Evolutionary conservation across 1,140 invertebrate genomes (phyloP).

Genomic region (Patella vulgata): DNA sequence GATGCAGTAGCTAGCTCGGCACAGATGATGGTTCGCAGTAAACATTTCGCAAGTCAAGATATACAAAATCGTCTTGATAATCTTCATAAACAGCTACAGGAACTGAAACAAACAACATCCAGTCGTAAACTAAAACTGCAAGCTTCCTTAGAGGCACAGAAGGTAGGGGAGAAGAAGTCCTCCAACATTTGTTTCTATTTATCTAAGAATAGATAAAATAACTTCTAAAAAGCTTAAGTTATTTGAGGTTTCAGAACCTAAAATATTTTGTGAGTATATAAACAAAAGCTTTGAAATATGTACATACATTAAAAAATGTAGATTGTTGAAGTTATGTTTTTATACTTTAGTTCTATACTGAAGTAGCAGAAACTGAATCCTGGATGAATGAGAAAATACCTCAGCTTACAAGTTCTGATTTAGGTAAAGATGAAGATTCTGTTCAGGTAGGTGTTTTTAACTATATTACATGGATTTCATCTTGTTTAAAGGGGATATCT

Average conservation of each 20-base stretch:
- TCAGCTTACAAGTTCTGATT: slow-evolving; percentile 89
- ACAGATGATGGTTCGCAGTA: slow-evolving; percentile 89
- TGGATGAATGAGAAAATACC: slow-evolving; percentile 99
- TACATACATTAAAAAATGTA: no score
- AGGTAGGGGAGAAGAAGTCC: slow-evolving; percentile 38
- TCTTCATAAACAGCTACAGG: slow-evolving; percentile 87
- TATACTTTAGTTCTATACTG: slow-evolving; percentile 93
- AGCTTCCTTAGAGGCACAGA: slow-evolving; percentile 94
- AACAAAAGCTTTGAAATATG: no score
- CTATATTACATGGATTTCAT: no score
- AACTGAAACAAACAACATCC: slow-evolving; percentile 72
- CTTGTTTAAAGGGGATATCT: neutral
- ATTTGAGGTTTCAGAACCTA: neutral
- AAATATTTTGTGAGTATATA: no score
- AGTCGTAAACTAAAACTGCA: slow-evolving; percentile 95
- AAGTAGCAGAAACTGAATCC: slow-evolving; percentile 96
- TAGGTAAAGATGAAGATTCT: slow-evolving; percentile 98
- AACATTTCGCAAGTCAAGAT: slow-evolving; percentile 92
- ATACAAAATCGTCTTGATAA: slow-evolving; percentile 83
- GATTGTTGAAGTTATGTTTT: no score
- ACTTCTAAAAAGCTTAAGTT: neutral
- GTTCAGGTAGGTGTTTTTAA: slow-evolving; percentile 69
- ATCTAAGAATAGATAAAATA: neutral
- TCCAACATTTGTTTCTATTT: neutral
- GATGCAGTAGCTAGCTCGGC: slow-evolving; percentile 87